These are phyloP conservation scores for Pollenia labialis DNA, from an alignment of 2,888 invertebrate species.

Conservation along the genomic window DNA sequence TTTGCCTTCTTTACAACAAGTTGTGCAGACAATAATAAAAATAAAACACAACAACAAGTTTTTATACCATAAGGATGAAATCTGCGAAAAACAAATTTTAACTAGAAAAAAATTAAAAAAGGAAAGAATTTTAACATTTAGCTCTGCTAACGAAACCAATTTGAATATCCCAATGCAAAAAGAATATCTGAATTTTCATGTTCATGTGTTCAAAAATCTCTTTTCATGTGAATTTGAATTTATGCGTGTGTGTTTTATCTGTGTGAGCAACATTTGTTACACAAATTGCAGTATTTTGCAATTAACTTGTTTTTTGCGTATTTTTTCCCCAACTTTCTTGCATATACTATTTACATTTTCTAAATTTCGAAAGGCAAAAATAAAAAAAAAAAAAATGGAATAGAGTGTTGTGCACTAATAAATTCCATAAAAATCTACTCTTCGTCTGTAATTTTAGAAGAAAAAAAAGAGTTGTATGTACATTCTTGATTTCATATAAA, in stretches of 20 bases:
- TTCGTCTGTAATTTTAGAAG: slow-evolving; percentile 3
- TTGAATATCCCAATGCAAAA: slow-evolving; percentile 49
- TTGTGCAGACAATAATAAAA: no score
- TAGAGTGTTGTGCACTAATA: slow-evolving; percentile 34
- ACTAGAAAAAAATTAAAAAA: slow-evolving; percentile 20
- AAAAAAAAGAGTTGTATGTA: slow-evolving; percentile 29
- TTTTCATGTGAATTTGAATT: neutral
- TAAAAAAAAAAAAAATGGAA: slow-evolving; percentile 27
- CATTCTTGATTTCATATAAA: slow-evolving; percentile 27
- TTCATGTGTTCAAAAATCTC: slow-evolving; percentile 8
- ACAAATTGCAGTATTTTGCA: slow-evolving; percentile 68
- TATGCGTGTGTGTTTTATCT: slow-evolving; percentile 21
- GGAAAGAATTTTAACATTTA: slow-evolving; percentile 43
- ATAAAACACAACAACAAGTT: slow-evolving; percentile 7
- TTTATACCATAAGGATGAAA: slow-evolving; percentile 44
- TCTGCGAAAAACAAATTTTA: neutral
- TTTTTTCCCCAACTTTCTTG: neutral
- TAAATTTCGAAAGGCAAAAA: slow-evolving; percentile 43
- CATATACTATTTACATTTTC: slow-evolving; percentile 16
- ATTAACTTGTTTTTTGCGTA: slow-evolving; percentile 65
- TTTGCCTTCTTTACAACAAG: no score
- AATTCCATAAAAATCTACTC: slow-evolving; percentile 32
- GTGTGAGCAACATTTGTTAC: slow-evolving; percentile 47
- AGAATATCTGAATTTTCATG: slow-evolving; percentile 20
- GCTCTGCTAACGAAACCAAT: slow-evolving; percentile 70